Evolutionary conservation across 2,113 vertebrate species (phyloP).

Genomic region (Varanus komodoensis): DNA sequence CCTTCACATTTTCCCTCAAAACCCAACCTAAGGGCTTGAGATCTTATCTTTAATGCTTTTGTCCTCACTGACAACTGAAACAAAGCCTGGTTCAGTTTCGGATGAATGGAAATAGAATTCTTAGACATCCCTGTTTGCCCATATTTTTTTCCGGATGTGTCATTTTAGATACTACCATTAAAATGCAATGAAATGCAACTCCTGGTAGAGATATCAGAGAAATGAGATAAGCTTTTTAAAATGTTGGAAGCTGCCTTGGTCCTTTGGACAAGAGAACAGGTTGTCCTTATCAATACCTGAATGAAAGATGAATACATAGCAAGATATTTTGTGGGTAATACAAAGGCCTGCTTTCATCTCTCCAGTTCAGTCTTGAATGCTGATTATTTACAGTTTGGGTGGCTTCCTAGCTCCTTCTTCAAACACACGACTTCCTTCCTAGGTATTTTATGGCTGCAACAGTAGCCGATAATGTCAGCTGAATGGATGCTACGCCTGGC

Average conservation of each 20-base stretch:
- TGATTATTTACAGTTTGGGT: background rate
- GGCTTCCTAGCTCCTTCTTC: background rate
- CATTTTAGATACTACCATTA: background rate
- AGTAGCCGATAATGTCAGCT: constrained; percentile 20
- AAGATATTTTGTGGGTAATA: background rate
- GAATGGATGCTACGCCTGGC: background rate
- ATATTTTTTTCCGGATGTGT: background rate
- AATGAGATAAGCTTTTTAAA: background rate
- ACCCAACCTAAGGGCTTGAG: no score
- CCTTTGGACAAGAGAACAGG: background rate
- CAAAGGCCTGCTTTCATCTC: background rate
- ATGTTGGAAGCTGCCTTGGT: background rate
- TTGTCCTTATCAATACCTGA: background rate
- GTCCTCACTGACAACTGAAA: no score
- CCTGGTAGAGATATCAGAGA: background rate
- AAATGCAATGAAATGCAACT: background rate
- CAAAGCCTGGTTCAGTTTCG: no score
- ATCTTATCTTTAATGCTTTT: no score
- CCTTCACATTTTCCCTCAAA: no score
- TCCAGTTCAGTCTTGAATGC: background rate
- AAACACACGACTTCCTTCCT: background rate
- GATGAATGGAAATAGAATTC: no score
- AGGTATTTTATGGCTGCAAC: background rate
- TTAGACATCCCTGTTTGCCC: background rate
- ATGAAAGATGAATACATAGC: background rate